Base-by-base conservation (phyloP, 1,140 invertebrate species). In the Harpegnathos saltator region DNA sequence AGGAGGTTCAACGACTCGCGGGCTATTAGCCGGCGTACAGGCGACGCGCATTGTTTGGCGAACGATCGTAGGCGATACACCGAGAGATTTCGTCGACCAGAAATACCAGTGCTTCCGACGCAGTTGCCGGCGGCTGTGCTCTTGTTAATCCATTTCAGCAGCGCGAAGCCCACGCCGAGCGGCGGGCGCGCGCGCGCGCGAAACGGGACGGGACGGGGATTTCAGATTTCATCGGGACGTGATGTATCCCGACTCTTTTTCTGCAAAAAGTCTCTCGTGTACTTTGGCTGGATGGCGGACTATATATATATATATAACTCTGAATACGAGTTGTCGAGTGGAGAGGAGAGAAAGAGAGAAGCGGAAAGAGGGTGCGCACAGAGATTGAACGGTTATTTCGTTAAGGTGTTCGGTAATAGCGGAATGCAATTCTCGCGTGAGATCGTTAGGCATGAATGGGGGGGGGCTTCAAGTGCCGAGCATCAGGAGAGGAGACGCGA, bases 41-140 rank as follows among this genome's bases (percentile, higher is more conserved):
- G 63, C 75, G 65, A 80, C 75, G 75, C 75, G 65, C 65, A 80
- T 80, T 80, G 75, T 80, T 80, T 80, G 75, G 75, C 75, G 75
- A 80, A 80, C 52, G 75, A 80, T 80, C 38, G 75, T 80, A 80
- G 75, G 75, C 63, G 75, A 80, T 80, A 44, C 65, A 33, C 75
- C 52, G 75, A 80, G 75, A 80, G 65, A 80, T 80, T 80, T 80
- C 24, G 65, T 71, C 75, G 75, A 59, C 4, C 38, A 44, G 38
- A 44, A 44, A 44, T 44, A 44, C 38, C 38, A 44, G 38, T 44
- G 38, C 38, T 44, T 44, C 7, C 38, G 38, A 44, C 38, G 38
- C 38, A 44, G n/a, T 4, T 44, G 38, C 38, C 38, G 65, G 65
- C 75, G 52, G 71, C 50, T 24, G 38, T 22, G 65, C 17, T 52